Percentiles rank a stretch among this genome's conserved stretches.
Evolutionary conservation across 2,888 invertebrate species (phyloP).

Genomic region (Drosophila borborema): DNA sequence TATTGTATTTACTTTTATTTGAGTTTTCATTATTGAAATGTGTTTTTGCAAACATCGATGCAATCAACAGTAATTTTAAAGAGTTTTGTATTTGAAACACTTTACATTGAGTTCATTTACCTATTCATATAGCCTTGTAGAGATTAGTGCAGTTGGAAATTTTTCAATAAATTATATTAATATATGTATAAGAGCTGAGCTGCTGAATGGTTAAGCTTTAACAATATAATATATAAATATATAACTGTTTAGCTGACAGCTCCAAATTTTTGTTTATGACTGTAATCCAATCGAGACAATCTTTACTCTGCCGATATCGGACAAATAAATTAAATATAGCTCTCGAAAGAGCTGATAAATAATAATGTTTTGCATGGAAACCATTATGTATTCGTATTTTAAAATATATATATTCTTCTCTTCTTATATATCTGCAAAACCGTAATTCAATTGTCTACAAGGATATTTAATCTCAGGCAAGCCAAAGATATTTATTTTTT

Average conservation of each 20-base stretch:
- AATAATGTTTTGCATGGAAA: conserved; percentile 2
- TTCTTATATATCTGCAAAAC: background rate
- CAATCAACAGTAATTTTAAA: conserved; percentile 43
- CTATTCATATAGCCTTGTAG: conserved; percentile 7
- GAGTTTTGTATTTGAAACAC: conserved; percentile 42
- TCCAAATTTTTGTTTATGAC: too few relatives aligned
- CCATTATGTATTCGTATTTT: conserved; percentile 10
- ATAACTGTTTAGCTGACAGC: too few relatives aligned
- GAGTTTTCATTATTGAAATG: conserved; percentile 9
- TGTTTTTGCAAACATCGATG: conserved; percentile 18
- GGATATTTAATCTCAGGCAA: conserved; percentile 5
- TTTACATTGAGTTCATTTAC: conserved; percentile 29
- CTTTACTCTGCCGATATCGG: background rate
- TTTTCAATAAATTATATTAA: background rate
- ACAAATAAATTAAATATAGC: background rate
- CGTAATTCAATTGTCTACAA: conserved; percentile 7
- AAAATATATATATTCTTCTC: background rate
- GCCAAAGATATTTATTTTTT: conserved; percentile 5
- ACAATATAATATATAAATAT: too few relatives aligned
- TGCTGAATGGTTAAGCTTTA: too few relatives aligned
- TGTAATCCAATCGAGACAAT: background rate
- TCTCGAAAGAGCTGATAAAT: background rate
- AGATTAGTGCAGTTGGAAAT: background rate
- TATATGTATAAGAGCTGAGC: background rate
- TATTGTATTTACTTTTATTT: conserved; percentile 14